phyloP scores from a whole-genome alignment of 1,140 invertebrate species.

The Hormaphis cornu region DNA sequence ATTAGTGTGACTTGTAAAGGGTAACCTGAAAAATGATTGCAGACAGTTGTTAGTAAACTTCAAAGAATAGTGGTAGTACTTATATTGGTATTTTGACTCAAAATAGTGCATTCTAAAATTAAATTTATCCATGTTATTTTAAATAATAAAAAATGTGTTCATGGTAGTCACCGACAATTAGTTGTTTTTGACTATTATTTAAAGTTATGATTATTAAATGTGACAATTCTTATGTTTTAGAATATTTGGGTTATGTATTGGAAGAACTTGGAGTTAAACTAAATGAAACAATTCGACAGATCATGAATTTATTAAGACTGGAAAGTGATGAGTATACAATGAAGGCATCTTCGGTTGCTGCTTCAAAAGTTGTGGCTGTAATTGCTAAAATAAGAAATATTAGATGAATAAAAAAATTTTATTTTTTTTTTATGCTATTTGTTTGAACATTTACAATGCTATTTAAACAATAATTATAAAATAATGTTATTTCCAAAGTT shows the following conservation, averaged over 20 bases:
- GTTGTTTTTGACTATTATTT: too few relatives aligned
- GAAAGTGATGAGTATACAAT: slow-evolving; percentile 55
- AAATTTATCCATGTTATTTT: too few relatives aligned
- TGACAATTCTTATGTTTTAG: slow-evolving; percentile 45
- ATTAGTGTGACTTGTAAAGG: too few relatives aligned
- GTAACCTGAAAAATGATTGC: too few relatives aligned
- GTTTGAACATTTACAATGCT: not conserved
- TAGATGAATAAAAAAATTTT: not conserved
- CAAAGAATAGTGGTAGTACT: too few relatives aligned
- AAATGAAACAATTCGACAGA: slow-evolving; percentile 59
- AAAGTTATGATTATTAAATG: too few relatives aligned
- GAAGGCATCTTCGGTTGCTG: slow-evolving; percentile 20
- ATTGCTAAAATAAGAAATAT: slow-evolving; percentile 28
- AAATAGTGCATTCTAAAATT: too few relatives aligned
- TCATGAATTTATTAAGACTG: slow-evolving; percentile 57
- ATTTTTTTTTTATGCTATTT: not conserved
- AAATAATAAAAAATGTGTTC: too few relatives aligned
- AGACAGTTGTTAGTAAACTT: too few relatives aligned
- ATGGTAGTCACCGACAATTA: too few relatives aligned
- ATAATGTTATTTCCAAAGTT: not conserved
- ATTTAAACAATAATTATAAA: not conserved
- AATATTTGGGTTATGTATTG: slow-evolving; percentile 73
- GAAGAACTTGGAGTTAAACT: slow-evolving; percentile 71
- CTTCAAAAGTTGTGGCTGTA: slow-evolving; percentile 18
- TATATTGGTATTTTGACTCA: too few relatives aligned